phyloP scores from a whole-genome alignment of 2,113 vertebrate species.

The Scytalopus superciliaris region DNA sequence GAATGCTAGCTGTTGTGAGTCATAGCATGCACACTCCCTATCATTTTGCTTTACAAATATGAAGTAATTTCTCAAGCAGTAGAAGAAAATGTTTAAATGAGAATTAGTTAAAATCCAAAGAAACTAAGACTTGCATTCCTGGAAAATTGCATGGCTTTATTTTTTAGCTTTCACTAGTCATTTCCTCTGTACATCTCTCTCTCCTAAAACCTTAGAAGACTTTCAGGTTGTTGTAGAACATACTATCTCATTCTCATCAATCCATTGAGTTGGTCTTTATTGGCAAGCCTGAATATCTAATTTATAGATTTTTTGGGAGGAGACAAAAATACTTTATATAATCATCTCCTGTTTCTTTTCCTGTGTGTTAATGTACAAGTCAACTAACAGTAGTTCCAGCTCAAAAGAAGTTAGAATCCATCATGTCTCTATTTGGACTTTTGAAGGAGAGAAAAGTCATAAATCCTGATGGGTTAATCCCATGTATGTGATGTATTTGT shows the following conservation, averaged over 20 bases:
- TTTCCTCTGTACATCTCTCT: neutral
- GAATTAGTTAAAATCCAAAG: neutral
- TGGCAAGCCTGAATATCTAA: neutral
- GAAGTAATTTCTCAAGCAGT: neutral
- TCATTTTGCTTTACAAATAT: neutral
- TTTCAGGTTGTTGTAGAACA: neutral
- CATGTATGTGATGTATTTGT: neutral
- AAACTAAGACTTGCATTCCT: neutral
- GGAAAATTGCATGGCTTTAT: neutral
- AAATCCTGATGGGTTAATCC: neutral
- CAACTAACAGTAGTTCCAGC: neutral
- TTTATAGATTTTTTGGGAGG: neutral
- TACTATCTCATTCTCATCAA: neutral
- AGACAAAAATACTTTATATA: neutral
- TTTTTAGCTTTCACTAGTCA: neutral
- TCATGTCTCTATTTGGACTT: neutral
- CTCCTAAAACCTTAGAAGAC: neutral
- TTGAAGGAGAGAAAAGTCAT: neutral
- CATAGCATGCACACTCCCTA: neutral
- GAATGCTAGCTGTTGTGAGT: neutral
- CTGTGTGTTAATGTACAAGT: neutral
- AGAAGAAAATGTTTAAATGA: neutral
- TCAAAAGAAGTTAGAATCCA: neutral
- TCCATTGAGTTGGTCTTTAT: neutral
- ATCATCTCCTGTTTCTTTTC: neutral